Evolutionary conservation across 2,888 invertebrate genomes (phyloP).

Genomic region (Calephelis perditalis): DNA sequence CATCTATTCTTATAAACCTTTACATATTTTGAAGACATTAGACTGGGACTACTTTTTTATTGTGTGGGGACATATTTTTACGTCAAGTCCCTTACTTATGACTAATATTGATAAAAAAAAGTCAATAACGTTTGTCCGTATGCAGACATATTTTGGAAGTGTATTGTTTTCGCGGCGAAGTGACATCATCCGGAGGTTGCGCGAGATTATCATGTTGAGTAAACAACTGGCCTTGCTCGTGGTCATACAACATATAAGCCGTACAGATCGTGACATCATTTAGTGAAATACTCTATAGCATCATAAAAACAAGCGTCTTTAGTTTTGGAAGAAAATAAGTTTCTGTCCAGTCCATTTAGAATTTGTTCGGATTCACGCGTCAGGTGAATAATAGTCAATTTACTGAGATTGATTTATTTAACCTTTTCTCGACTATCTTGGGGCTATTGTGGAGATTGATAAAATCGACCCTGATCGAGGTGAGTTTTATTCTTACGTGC

Average conservation of each 20-base stretch:
- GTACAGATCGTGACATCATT: slow-evolving; percentile 55
- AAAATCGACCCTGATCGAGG: slow-evolving; percentile 60
- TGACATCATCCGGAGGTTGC: slow-evolving; percentile 62
- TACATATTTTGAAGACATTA: too few species aligned
- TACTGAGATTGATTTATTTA: slow-evolving; percentile 10
- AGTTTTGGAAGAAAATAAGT: neutral
- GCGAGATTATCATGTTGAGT: slow-evolving; percentile 55
- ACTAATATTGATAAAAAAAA: too few species aligned
- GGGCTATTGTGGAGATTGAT: slow-evolving; percentile 42
- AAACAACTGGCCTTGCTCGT: slow-evolving; percentile 54
- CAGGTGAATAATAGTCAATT: slow-evolving; percentile 1
- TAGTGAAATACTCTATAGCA: slow-evolving; percentile 42
- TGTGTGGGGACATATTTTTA: too few species aligned
- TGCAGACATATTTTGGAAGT: slow-evolving; percentile 33
- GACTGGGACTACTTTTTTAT: too few species aligned
- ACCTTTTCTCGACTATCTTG: slow-evolving; percentile 6
- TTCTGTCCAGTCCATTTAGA: neutral
- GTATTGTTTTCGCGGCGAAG: slow-evolving; percentile 37
- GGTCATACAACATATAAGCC: slow-evolving; percentile 42
- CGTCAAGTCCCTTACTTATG: too few species aligned
- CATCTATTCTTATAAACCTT: too few species aligned
- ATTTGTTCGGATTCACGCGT: neutral
- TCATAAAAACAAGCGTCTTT: slow-evolving; percentile 26
- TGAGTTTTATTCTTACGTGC: slow-evolving; percentile 37
- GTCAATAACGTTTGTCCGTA: slow-evolving; percentile 25